A percentile compares a stretch with the other conserved stretches of the same genome.
Evolutionary conservation across 2,888 invertebrate genomes (phyloP).

Genomic region (Drosophila macrospina): DNA sequence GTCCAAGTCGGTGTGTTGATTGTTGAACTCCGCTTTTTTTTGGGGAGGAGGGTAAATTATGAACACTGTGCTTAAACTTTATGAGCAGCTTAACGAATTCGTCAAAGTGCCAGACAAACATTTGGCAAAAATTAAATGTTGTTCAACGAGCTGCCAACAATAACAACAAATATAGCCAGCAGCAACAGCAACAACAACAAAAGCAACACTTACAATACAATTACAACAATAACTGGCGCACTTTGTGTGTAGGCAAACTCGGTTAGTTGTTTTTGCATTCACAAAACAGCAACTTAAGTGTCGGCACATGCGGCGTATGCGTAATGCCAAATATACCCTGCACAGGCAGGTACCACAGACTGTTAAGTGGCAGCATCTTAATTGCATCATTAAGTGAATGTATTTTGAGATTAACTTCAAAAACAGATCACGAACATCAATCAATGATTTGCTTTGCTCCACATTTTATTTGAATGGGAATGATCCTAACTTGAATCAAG

Average conservation of each 20-base stretch:
- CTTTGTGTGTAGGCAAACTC: constrained; percentile 65
- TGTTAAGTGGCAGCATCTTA: not conserved
- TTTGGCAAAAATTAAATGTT: constrained; percentile 59
- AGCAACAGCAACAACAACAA: constrained; percentile 12
- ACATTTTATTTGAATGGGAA: not conserved
- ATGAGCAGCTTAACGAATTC: constrained; percentile 55
- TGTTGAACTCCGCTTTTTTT: constrained; percentile 34
- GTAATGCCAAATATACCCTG: constrained; percentile 57
- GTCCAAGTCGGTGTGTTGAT: constrained; percentile 5
- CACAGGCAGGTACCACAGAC: constrained; percentile 7
- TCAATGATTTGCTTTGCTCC: not conserved
- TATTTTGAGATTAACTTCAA: constrained; percentile 10
- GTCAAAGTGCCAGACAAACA: constrained; percentile 72
- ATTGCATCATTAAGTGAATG: not conserved
- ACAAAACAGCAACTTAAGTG: constrained; percentile 61
- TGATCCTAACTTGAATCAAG: not conserved
- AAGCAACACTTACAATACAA: constrained; percentile 25
- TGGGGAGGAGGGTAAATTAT: constrained; percentile 52
- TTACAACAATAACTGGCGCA: constrained; percentile 26
- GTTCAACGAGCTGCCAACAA: constrained; percentile 56
- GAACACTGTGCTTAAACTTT: constrained; percentile 57
- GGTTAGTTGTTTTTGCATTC: constrained; percentile 53
- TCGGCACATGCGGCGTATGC: constrained; percentile 76
- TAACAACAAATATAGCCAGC: constrained; percentile 28
- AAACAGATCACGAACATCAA: constrained; percentile 35